Conservation (phyloP, 2,113 vertebrate genomes). For the Salminus brasiliensis region DNA sequence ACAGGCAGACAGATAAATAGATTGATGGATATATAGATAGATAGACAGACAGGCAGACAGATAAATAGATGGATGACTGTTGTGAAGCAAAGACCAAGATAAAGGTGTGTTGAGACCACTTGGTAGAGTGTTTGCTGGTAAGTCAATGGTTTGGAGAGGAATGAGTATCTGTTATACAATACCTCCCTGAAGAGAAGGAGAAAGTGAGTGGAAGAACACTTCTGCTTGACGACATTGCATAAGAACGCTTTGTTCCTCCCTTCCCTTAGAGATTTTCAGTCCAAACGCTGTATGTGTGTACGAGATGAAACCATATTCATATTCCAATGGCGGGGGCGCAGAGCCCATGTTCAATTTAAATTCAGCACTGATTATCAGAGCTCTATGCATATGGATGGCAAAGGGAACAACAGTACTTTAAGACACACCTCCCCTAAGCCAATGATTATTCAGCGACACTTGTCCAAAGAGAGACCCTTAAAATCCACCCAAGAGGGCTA, state of each 20-base stretch:
- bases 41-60: too few species aligned
- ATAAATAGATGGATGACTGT: too few species aligned
- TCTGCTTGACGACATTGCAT: background rate
- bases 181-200: background rate
- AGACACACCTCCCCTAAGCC: conserved; percentile 36
- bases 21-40: too few species aligned
- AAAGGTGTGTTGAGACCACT: background rate
- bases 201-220: background rate
- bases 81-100: too few species aligned
- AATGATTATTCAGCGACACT: conserved; percentile 51
- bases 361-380: conserved; percentile 33
- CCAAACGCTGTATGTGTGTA: conserved; percentile 2
- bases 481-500: conserved; percentile 33
- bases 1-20: too few species aligned
- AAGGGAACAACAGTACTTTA: conserved; percentile 37
- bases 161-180: background rate
- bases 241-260: background rate
- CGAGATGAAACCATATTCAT: conserved; percentile 27
- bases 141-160: background rate
- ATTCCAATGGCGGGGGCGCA: conserved; percentile 2
- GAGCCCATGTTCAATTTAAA: conserved; percentile 32
- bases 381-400: conserved; percentile 24
- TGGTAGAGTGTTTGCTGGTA: background rate
- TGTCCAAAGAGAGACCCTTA: conserved; percentile 37
- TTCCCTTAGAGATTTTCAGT: background rate